These are phyloP conservation scores for Delichon dasypus DNA, from an alignment of 2,797 vertebrate species.

Conservation along the genomic window DNA sequence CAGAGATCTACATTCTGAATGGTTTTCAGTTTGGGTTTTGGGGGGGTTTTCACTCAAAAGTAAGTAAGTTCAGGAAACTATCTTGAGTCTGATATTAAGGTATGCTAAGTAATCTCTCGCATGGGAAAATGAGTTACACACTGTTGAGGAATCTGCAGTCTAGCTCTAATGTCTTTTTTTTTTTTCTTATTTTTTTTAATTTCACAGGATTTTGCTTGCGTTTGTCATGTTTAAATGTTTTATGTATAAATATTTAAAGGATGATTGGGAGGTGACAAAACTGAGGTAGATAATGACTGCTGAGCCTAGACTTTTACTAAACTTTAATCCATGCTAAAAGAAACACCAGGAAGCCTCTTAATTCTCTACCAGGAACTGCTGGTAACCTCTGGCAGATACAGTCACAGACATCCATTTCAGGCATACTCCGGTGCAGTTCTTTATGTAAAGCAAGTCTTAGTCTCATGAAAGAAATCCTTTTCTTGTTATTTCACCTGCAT, in stretches of 20 bases:
- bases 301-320: background rate
- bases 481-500: background rate
- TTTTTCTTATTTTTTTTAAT: background rate
- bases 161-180: background rate
- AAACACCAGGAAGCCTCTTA: background rate
- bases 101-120: background rate
- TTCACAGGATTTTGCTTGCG: background rate
- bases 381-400: background rate
- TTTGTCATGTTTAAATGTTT: background rate
- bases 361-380: background rate
- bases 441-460: background rate
- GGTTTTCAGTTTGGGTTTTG: background rate
- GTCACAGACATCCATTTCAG: background rate
- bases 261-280: background rate
- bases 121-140: background rate
- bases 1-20: background rate
- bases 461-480: background rate
- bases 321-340: background rate
- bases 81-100: background rate
- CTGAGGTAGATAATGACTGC: background rate
- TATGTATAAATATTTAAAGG: slow-evolving; percentile 1
- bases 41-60: background rate
- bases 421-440: background rate
- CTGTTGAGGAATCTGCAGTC: background rate
- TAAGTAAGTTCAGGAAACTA: background rate